Base-by-base conservation (phyloP, 2,888 invertebrate species). In the Diaprepes abbreviatus region DNA sequence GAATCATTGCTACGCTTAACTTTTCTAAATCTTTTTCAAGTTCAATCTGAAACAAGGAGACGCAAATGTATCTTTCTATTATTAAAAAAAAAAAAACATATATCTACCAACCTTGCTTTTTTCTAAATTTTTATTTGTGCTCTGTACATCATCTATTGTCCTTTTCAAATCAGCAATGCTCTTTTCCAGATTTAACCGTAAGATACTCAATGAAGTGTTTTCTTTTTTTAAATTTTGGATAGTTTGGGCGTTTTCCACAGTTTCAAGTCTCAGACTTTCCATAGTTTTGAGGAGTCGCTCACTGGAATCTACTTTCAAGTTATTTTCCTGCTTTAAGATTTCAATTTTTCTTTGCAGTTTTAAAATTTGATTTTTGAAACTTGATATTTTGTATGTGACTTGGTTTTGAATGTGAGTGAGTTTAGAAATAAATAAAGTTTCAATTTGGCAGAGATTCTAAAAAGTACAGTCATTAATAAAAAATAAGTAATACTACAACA, bases 1-100 rank as follows among this genome's bases (percentile, higher is more conserved):
- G 81, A 1, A 82, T 79, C 3, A 84, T 78, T 17, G 81, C 78
- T 38, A 81, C 70, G 7, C 81, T 79, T 0, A 83, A 80, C 70
- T 83, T 81, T 72, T 83, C 79, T 6, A 82, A 75, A 73, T 84
- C 84, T 10, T 74, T 74, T 38, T 77, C 77, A 16, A 83, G 73
- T 73, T 82, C 81, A 12, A 73, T 75, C 84, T 84, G 68, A 48
- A 68, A 63, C n/a, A 38, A n/a, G 38, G 3, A 54, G 31, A n/a
- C n/a, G n/a, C n/a, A n/a, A n/a, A n/a, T n/a, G n/a, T n/a, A n/a
- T n/a, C n/a, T n/a, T n/a, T n/a, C n/a, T n/a, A n/a, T n/a, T n/a
- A n/a, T n/a, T n/a, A n/a, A n/a, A n/a, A n/a, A n/a, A n/a, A n/a
- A n/a, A n/a, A n/a, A n/a, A n/a, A n/a, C n/a, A n/a, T n/a, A n/a